phyloP scores from a whole-genome alignment of 2,113 vertebrate genomes.

The Anhinga rufa region DNA sequence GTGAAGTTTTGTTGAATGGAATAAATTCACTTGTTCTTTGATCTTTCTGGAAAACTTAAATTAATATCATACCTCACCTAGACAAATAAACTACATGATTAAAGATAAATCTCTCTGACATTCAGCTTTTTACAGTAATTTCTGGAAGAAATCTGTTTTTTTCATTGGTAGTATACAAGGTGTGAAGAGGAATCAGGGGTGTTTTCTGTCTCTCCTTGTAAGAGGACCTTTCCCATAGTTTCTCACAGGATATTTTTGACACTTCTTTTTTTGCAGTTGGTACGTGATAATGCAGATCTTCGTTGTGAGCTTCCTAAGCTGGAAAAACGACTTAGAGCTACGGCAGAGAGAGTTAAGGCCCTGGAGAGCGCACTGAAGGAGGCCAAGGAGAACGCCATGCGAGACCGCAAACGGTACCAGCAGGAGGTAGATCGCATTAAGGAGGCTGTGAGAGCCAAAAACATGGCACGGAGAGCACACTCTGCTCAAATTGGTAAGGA shows the following conservation, averaged over 20 bases:
- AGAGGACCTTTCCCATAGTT: neutral
- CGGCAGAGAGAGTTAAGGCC: constrained; percentile 87
- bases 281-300: constrained; percentile 93
- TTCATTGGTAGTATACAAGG: neutral
- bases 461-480: constrained; percentile 86
- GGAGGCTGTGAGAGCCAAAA: constrained; percentile 90
- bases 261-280: constrained; percentile 69
- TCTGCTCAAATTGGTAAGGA: constrained; percentile 88
- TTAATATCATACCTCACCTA: neutral
- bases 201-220: neutral
- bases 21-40: neutral
- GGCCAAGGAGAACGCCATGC: constrained; percentile 89
- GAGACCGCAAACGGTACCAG: constrained; percentile 93
- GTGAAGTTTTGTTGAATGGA: neutral
- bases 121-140: neutral
- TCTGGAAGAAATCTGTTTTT: neutral
- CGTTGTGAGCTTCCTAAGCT: constrained; percentile 94
- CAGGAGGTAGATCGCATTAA: constrained; percentile 96
- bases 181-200: fast-evolving
- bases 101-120: neutral
- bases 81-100: neutral
- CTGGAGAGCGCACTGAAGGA: constrained; percentile 91
- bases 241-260: neutral
- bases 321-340: constrained; percentile 90
- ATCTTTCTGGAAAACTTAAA: neutral